Evolutionary conservation across 2,797 vertebrate species (phyloP).

Genomic region (Moxostoma hubbsi): DNA sequence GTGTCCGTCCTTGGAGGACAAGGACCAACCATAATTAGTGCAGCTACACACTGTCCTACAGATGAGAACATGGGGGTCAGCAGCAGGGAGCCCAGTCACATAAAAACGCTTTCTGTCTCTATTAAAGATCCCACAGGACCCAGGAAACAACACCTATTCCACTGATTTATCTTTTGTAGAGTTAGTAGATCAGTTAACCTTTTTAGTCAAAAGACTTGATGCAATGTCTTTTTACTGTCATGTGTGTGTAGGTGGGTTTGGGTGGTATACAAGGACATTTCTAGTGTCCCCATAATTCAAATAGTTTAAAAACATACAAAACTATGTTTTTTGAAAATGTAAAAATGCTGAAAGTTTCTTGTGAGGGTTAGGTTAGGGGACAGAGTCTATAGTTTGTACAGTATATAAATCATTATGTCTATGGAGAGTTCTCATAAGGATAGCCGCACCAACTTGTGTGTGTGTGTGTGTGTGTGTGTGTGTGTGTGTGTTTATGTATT

Average conservation of each 20-base stretch:
- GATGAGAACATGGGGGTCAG: constrained; percentile 26
- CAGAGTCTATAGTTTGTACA: too few relatives aligned
- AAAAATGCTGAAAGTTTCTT: too few relatives aligned
- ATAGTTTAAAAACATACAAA: too few relatives aligned
- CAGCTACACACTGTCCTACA: constrained; percentile 49
- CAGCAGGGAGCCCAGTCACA: constrained; percentile 7
- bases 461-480: constrained; percentile 10
- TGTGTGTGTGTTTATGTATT: constrained; percentile 53
- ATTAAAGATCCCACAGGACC: constrained; percentile 5
- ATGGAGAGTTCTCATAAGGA: too few relatives aligned
- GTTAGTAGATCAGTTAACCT: neutral
- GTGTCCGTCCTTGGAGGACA: constrained; percentile 34
- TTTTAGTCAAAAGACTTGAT: neutral
- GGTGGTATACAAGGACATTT: too few relatives aligned
- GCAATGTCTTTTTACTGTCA: neutral
- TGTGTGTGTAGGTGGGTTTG: constrained; percentile 29
- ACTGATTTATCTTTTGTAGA: neutral
- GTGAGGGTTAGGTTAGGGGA: too few relatives aligned
- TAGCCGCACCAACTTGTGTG: too few relatives aligned
- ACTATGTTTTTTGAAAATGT: too few relatives aligned
- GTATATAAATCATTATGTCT: too few relatives aligned
- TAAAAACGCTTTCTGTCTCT: constrained; percentile 23
- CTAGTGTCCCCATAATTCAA: too few relatives aligned
- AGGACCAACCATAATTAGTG: constrained; percentile 52
- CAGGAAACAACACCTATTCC: neutral